phyloP scores from a whole-genome alignment of 1,140 invertebrate species.

The Laodelphax striatellus region DNA sequence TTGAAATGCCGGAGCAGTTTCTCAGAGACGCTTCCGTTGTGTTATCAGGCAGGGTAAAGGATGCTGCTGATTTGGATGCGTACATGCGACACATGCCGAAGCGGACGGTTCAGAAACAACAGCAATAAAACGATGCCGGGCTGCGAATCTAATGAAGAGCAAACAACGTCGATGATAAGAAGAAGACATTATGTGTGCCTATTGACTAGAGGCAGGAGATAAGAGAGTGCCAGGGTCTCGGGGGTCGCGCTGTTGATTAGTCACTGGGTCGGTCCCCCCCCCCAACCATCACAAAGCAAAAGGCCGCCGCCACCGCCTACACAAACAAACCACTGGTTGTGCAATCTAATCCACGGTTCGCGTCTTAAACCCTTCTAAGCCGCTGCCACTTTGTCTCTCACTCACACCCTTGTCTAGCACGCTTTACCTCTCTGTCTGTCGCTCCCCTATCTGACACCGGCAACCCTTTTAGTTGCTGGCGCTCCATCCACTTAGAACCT shows the following conservation, averaged over 20 bases:
- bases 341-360: background rate
- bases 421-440: no score
- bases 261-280: background rate
- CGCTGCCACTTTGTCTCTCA: background rate
- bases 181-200: background rate
- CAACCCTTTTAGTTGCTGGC: background rate
- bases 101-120: no score
- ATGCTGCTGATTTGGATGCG: no score
- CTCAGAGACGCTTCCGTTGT: no score
- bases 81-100: no score
- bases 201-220: background rate
- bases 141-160: background rate
- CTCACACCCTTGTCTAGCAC: background rate
- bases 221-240: background rate
- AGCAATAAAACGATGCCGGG: no score
- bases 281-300: background rate
- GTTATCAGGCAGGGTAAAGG: no score
- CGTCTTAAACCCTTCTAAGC: background rate
- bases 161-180: background rate
- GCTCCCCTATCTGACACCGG: no score
- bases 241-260: background rate
- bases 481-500: background rate
- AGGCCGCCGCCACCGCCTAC: background rate
- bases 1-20: no score
- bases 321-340: conserved; percentile 1